These are phyloP conservation scores for Catalaphyllia jardinei DNA, from an alignment of 64 coral and sea anemone genomes.

Conservation along the genomic window DNA sequence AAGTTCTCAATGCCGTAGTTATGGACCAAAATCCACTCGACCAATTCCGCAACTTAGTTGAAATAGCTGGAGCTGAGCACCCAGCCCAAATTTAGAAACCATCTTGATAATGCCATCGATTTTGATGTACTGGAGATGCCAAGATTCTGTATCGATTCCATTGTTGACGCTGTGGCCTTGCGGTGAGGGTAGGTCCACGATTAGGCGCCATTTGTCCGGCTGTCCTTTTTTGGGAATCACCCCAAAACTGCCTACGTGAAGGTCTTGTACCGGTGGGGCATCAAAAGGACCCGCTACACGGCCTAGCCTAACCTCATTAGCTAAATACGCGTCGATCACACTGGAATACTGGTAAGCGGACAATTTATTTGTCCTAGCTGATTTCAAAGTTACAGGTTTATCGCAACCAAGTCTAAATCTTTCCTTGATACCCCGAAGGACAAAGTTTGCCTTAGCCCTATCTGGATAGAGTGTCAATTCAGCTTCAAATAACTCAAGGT, in stretches of 20 bases:
- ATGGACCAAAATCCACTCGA: neutral
- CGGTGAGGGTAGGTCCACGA: neutral
- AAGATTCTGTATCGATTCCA: neutral
- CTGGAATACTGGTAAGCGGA: conserved; percentile 1
- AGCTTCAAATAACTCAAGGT: no score
- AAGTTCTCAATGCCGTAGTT: conserved; percentile 18
- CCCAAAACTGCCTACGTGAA: conserved; percentile 21
- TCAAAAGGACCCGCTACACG: conserved; percentile 8
- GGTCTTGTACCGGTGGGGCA: no score
- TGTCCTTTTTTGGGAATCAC: conserved; percentile 19
- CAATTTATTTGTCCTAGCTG: neutral
- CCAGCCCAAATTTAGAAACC: neutral
- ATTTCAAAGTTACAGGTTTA: neutral
- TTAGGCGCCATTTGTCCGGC: conserved; percentile 55
- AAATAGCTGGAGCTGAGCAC: conserved; percentile 1
- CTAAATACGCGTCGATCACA: conserved; percentile 10
- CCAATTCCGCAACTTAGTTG: neutral
- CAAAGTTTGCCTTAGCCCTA: no score
- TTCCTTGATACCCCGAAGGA: no score
- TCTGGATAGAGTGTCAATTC: no score
- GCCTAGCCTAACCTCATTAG: neutral
- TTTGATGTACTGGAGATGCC: neutral
- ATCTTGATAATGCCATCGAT: conserved; percentile 3
- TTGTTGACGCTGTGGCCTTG: conserved; percentile 44
- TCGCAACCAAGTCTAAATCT: neutral